Evolutionary conservation across 2,113 vertebrate genomes (phyloP).

Genomic region (Montifringilla adamsi): DNA sequence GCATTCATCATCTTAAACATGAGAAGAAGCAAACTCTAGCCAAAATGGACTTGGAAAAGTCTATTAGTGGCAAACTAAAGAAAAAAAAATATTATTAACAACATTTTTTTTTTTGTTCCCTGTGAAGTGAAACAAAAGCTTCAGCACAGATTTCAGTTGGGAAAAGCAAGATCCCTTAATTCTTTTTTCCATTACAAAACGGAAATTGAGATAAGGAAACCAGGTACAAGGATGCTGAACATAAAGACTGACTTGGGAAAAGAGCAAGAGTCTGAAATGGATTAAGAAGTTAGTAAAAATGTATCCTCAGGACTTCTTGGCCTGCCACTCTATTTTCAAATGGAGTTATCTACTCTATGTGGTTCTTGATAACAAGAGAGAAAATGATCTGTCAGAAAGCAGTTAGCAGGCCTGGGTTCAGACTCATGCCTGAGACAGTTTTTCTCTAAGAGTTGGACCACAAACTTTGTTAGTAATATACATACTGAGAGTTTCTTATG

Average conservation of each 20-base stretch:
- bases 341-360: slow-evolving; percentile 46
- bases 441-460: not conserved
- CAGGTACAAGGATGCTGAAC: slow-evolving; percentile 21
- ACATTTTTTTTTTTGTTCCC: not conserved
- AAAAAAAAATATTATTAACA: not conserved
- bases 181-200: slow-evolving; percentile 28
- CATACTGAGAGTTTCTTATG: slow-evolving; percentile 7
- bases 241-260: slow-evolving; percentile 42
- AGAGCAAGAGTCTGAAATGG: slow-evolving; percentile 27
- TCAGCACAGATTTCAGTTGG: not conserved
- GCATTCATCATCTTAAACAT: not conserved
- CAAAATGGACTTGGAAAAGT: not conserved
- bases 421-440: not conserved
- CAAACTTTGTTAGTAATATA: slow-evolving; percentile 41
- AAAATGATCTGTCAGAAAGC: slow-evolving; percentile 64
- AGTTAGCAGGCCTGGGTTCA: slow-evolving; percentile 35
- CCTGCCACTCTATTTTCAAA: slow-evolving; percentile 62
- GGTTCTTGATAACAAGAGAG: slow-evolving; percentile 50
- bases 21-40: not conserved
- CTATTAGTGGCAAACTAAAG: not conserved
- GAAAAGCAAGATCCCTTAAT: not conserved
- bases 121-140: not conserved
- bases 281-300: slow-evolving; percentile 55
- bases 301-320: slow-evolving; percentile 52
- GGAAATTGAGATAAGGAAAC: slow-evolving; percentile 33